Percentiles rank a stretch among this genome's conserved stretches.
These are phyloP conservation scores for Fratercula arctica DNA, from an alignment of 2,797 vertebrate species.

Conservation along the genomic window DNA sequence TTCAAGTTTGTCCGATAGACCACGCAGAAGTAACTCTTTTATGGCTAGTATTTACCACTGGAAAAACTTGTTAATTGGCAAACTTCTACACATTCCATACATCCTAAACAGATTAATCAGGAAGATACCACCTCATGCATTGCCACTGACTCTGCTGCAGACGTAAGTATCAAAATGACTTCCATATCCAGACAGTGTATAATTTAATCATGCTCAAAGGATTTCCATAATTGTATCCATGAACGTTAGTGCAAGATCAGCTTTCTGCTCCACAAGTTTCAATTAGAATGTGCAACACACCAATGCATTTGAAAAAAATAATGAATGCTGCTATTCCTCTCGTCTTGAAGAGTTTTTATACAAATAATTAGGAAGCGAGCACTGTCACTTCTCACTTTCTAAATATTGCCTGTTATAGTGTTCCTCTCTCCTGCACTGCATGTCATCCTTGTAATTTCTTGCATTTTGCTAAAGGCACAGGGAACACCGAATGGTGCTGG, in stretches of 20 bases:
- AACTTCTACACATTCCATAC: neutral
- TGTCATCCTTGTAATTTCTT: constrained; percentile 16
- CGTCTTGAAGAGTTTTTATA: neutral
- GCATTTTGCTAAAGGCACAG: neutral
- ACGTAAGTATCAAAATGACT: neutral
- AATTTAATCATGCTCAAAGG: constrained; percentile 32
- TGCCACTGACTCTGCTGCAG: neutral
- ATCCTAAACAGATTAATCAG: neutral
- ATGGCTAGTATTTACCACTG: neutral
- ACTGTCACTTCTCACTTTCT: neutral
- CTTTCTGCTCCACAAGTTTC: constrained; percentile 53
- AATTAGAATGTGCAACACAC: constrained; percentile 40
- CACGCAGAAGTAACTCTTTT: neutral
- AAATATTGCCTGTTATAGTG: neutral
- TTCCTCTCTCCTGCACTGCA: neutral
- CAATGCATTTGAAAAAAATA: neutral
- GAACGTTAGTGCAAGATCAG: constrained; percentile 47
- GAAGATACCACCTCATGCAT: neutral
- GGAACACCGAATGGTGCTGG: neutral
- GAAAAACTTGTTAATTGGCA: neutral
- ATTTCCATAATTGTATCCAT: constrained; percentile 39
- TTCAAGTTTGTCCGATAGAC: neutral
- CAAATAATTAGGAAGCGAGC: neutral
- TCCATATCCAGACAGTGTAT: neutral
- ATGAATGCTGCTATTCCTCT: neutral